These are phyloP conservation scores for Synanthedon vespiformis DNA, from an alignment of 2,888 invertebrate genomes.

Conservation along the genomic window DNA sequence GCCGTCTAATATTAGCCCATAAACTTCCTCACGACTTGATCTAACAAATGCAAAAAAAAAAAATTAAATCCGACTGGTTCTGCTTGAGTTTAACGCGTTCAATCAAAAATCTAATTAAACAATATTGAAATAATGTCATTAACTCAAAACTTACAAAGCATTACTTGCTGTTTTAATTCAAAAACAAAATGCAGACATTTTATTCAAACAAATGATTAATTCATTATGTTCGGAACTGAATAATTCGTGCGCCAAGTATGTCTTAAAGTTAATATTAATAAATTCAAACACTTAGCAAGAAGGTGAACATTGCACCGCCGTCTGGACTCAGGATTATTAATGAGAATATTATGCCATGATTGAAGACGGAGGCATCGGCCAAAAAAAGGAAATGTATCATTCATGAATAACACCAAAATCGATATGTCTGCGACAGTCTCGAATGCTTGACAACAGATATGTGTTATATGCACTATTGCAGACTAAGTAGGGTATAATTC, in stretches of 20 bases:
- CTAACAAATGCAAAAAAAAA: too few relatives aligned
- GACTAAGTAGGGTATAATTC: conserved; percentile 41
- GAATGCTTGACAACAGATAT: conserved; percentile 27
- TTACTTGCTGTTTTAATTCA: too few relatives aligned
- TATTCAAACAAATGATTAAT: background rate
- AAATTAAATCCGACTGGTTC: too few relatives aligned
- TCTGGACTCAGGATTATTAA: conserved; percentile 37
- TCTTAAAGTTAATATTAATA: background rate
- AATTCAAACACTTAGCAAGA: background rate
- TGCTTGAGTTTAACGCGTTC: too few relatives aligned
- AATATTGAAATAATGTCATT: too few relatives aligned
- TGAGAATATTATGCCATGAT: conserved; percentile 43
- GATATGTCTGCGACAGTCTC: conserved; percentile 25
- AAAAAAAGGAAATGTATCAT: conserved; percentile 33
- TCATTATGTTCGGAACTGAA: background rate
- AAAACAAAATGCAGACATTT: background rate
- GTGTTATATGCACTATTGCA: conserved; percentile 55
- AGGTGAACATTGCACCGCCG: background rate
- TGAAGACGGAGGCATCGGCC: conserved; percentile 14
- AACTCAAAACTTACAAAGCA: too few relatives aligned
- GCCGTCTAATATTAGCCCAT: too few relatives aligned
- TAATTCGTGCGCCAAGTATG: background rate
- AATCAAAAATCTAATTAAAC: too few relatives aligned
- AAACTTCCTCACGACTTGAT: too few relatives aligned
- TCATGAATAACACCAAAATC: conserved; percentile 40